Evolutionary conservation across 1,140 invertebrate species (phyloP).

Genomic region (Drosophila trapezifrons): DNA sequence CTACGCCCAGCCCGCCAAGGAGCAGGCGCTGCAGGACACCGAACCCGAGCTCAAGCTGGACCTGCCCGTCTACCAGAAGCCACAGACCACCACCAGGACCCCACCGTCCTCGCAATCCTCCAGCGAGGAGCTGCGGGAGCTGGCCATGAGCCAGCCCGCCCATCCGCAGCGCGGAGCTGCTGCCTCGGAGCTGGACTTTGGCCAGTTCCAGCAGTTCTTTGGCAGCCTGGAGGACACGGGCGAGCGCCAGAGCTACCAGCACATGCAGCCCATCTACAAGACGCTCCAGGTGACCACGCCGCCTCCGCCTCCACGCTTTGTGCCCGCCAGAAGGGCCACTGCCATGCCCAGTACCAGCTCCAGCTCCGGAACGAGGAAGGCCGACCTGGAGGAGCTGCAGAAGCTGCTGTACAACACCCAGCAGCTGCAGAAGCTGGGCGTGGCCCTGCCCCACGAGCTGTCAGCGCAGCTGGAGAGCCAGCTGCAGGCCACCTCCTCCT

Average conservation of each 20-base stretch:
- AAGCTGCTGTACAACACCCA: slow-evolving; percentile 80
- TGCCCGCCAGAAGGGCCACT: slow-evolving; percentile 12
- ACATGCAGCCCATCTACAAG: slow-evolving; percentile 78
- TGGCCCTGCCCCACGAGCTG: slow-evolving; percentile 78
- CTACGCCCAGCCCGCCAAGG: slow-evolving; percentile 58
- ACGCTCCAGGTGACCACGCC: slow-evolving; percentile 25
- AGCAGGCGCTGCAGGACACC: slow-evolving; percentile 23
- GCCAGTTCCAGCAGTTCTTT: slow-evolving; percentile 72
- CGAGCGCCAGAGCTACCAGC: slow-evolving; percentile 68
- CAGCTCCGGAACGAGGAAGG: slow-evolving; percentile 22
- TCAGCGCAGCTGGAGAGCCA: slow-evolving; percentile 73
- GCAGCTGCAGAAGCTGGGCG: slow-evolving; percentile 84
- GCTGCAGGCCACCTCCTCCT: slow-evolving; percentile 44
- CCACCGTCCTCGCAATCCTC: slow-evolving; percentile 37
- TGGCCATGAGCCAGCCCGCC: slow-evolving; percentile 62
- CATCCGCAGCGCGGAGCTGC: slow-evolving; percentile 43
- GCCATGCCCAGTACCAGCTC: slow-evolving; percentile 2
- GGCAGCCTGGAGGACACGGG: slow-evolving; percentile 61
- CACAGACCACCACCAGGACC: neutral
- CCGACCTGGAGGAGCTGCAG: slow-evolving; percentile 70
- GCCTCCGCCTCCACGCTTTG: slow-evolving; percentile 2
- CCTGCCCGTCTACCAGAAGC: slow-evolving; percentile 59
- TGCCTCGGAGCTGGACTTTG: slow-evolving; percentile 39
- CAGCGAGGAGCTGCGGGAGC: slow-evolving; percentile 74
- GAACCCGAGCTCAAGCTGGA: slow-evolving; percentile 60